phyloP scores from a whole-genome alignment of 2,888 invertebrate genomes.

The Myopa tessellatipennis region DNA sequence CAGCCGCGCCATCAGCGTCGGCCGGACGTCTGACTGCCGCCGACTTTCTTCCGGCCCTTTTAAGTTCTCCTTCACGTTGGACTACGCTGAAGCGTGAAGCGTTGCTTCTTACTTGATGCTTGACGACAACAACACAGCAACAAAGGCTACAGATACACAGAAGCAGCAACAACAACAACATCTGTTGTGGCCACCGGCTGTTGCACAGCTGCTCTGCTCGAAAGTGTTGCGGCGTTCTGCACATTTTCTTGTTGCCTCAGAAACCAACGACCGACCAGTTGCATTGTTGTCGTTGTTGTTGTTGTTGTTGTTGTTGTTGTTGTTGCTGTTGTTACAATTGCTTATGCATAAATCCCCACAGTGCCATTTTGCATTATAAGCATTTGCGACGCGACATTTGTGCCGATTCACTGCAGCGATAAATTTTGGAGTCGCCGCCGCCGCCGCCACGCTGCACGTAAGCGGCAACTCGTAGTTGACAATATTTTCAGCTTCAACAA shows the following conservation, averaged over 20 bases:
- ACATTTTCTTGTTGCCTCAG: background rate
- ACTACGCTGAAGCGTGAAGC: too few relatives aligned
- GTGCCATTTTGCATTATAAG: slow-evolving; percentile 14
- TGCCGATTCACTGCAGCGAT: slow-evolving; percentile 1
- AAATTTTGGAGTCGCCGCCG: slow-evolving; percentile 1
- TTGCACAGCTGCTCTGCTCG: background rate
- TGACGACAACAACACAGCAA: background rate
- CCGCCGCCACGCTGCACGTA: background rate
- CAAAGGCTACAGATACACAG: background rate
- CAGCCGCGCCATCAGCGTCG: too few relatives aligned
- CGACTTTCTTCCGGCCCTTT: too few relatives aligned
- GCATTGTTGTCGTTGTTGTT: slow-evolving; percentile 10
- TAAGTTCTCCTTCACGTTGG: too few relatives aligned
- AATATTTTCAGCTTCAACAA: slow-evolving; percentile 34
- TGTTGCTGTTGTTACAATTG: background rate
- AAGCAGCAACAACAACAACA: too few relatives aligned
- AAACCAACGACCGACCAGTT: background rate
- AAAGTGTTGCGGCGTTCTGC: background rate
- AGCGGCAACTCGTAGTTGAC: slow-evolving; percentile 24
- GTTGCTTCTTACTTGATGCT: too few relatives aligned
- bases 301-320: background rate
- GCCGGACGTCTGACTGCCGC: too few relatives aligned
- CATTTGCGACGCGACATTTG: slow-evolving; percentile 15
- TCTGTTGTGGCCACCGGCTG: background rate
- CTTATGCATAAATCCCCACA: background rate